Conservation (phyloP, 2,888 invertebrate species). For the Cephalotes varians region DNA sequence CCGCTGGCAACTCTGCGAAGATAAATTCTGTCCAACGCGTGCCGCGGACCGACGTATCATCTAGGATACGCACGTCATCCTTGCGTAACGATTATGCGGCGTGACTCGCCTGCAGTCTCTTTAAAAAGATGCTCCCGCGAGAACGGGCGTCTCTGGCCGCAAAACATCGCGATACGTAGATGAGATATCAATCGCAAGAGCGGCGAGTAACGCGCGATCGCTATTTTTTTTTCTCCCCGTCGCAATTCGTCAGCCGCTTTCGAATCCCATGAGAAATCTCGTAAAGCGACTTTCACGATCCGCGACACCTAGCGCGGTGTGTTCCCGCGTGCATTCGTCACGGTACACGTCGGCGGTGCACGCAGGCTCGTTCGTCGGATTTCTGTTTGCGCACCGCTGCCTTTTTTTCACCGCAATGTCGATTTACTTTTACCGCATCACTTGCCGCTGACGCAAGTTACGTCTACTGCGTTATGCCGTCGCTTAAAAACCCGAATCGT, state of each 20-base stretch:
- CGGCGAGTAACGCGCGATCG: background rate
- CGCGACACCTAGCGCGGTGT: constrained; percentile 17
- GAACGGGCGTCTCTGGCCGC: background rate
- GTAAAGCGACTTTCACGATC: constrained; percentile 46
- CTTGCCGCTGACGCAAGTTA: constrained; percentile 19
- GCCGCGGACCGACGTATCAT: constrained; percentile 19
- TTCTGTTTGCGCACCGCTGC: constrained; percentile 5
- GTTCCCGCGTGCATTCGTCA: constrained; percentile 22
- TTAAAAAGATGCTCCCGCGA: background rate
- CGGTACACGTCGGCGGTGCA: background rate
- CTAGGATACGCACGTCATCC: constrained; percentile 38
- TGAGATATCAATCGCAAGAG: background rate
- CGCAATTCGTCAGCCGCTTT: constrained; percentile 25
- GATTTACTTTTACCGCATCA: constrained; percentile 32
- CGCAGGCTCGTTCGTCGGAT: background rate
- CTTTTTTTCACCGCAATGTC: background rate
- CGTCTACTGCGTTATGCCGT: background rate
- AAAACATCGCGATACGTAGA: background rate
- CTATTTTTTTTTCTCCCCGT: background rate
- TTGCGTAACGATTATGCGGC: constrained; percentile 42
- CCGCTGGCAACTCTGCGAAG: background rate
- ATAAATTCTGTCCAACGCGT: constrained; percentile 32
- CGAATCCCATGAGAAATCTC: constrained; percentile 40
- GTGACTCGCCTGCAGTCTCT: constrained; percentile 15
- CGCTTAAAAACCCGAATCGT: constrained; percentile 36